Conservation (phyloP, 1,140 invertebrate genomes). For the Amphibalanus amphitrite region DNA sequence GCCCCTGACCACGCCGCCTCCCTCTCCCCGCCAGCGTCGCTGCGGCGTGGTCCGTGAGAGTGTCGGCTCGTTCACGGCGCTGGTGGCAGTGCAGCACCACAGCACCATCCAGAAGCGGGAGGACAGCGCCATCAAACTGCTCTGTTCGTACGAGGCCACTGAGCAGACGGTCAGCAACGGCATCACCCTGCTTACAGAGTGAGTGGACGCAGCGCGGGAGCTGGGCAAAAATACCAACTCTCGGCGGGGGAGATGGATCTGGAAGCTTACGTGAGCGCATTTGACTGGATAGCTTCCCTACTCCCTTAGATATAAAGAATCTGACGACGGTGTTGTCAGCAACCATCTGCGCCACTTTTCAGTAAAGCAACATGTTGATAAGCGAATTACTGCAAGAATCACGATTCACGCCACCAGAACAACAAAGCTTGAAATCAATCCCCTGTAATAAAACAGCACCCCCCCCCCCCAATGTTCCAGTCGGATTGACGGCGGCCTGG, state of each 20-base stretch:
- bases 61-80: conserved; percentile 25
- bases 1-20: no score
- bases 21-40: conserved; percentile 22
- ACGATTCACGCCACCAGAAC: not conserved
- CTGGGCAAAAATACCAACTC: no score
- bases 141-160: conserved; percentile 31
- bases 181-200: conserved; percentile 24
- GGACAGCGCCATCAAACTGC: conserved; percentile 35
- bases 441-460: not conserved
- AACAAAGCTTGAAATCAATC: not conserved
- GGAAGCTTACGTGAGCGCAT: not conserved
- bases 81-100: conserved; percentile 40
- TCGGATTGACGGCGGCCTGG: conserved; percentile 15
- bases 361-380: no score
- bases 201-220: conserved; percentile 14
- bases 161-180: conserved; percentile 27
- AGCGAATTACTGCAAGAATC: not conserved
- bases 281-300: no score
- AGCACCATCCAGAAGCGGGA: conserved; percentile 38
- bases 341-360: no score
- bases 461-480: conserved; percentile 5
- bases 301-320: no score
- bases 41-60: conserved; percentile 22
- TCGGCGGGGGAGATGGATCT: conserved; percentile 4
- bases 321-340: no score